phyloP scores from a whole-genome alignment of 2,888 invertebrate species.

The Ochropacha duplaris region DNA sequence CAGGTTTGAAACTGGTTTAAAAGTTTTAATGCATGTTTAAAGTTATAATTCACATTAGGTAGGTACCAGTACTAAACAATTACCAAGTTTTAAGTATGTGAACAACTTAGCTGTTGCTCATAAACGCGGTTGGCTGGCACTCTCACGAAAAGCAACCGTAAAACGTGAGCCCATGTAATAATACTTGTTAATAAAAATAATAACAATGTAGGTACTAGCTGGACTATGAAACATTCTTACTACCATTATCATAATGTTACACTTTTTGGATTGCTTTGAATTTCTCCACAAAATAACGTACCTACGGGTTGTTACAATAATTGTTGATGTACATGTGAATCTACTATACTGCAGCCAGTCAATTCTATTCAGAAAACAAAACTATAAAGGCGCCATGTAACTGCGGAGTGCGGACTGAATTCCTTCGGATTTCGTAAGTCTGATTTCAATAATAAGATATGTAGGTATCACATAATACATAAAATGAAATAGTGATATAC shows the following conservation, averaged over 20 bases:
- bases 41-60: constrained; percentile 46
- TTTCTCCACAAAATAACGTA: too few species aligned
- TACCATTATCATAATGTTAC: not conserved
- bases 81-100: constrained; percentile 53
- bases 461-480: too few species aligned
- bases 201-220: not conserved
- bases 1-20: constrained; percentile 31
- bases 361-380: too few species aligned
- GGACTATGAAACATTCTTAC: not conserved
- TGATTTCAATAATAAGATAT: too few species aligned
- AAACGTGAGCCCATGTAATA: constrained; percentile 5
- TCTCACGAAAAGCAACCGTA: constrained; percentile 30
- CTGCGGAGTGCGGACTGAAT: too few species aligned
- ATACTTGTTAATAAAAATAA: not conserved
- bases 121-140: constrained; percentile 40
- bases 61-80: constrained; percentile 45
- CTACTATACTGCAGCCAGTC: too few species aligned
- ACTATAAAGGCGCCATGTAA: too few species aligned
- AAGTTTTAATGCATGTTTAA: constrained; percentile 42
- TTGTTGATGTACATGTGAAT: too few species aligned
- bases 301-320: too few species aligned
- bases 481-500: not conserved
- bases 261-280: too few species aligned
- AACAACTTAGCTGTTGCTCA: constrained; percentile 46
- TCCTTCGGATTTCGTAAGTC: too few species aligned